Base-by-base conservation (phyloP, 2,113 vertebrate genomes). In the Aptenodytes forsteri region DNA sequence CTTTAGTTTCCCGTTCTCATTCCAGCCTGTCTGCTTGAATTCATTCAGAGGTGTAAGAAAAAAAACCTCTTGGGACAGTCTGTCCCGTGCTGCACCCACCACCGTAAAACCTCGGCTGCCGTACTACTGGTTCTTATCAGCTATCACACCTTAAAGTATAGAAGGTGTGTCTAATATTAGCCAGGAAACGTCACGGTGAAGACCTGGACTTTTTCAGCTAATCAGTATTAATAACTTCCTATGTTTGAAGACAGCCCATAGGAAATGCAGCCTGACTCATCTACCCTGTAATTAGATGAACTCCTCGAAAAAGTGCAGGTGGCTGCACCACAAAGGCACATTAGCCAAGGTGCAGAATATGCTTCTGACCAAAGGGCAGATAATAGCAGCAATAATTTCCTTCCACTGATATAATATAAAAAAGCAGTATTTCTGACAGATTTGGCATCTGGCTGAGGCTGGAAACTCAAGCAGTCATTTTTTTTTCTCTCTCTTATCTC, bases 191-290 rank as follows among this genome's bases (percentile, higher is more conserved):
- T 97, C 67, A 5, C 16, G 42, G 82, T 70, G 94, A 96, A 97
- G 95, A 96, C 90, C 93, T 97, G 95, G 92, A 47, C 90, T 96
- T 96, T 96, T 72, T 93, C 92, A 96, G 71, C 76, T 94, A 89
- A 88, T 96, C 38, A 0, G 90, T 90, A 97, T 91, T 96, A 96
- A 97, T 96, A 97, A 98, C 96, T 96, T 96, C 89, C 93, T 97
- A 96, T 89, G 90, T 92, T 94, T 97, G 95, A 82, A 96, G 97
- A 85, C 96, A 96, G 91, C 91, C 72, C 72, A 52, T 91, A 97
- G 92, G 95, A 98, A 98, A 96, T 78, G 93, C 96, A 96, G 91
- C 71, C 69, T 94, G 91, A 75, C 71, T 96, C 97, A 93, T 96
- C 95, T 96, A 94, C 72, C 81, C 89, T 10, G 32, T 96, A 98